Conservation (phyloP, 2,797 vertebrate species). For the Lagocephalus sceleratus region DNA sequence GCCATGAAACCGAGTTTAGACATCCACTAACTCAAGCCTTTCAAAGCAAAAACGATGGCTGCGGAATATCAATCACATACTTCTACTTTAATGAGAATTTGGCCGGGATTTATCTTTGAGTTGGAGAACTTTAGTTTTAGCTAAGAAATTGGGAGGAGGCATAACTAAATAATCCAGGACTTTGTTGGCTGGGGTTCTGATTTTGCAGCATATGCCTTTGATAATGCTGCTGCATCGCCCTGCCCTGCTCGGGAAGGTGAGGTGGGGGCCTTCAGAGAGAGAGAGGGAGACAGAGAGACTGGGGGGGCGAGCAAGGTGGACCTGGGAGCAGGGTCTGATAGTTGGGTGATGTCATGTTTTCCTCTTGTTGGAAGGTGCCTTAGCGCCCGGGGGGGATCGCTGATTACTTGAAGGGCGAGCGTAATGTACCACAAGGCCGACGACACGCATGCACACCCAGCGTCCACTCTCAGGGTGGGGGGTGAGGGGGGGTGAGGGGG, state of each 20-base stretch:
- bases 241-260: conserved; percentile 11
- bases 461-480: conserved; percentile 16
- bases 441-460: conserved; percentile 10
- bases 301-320: conserved; percentile 25
- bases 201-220: conserved; percentile 81
- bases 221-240: conserved; percentile 70
- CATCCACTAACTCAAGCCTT: conserved; percentile 49
- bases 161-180: conserved; percentile 83
- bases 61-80: conserved; percentile 75
- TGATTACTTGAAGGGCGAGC: conserved; percentile 61
- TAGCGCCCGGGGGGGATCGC: conserved; percentile 40
- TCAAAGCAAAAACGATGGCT: conserved; percentile 61
- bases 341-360: conserved; percentile 77
- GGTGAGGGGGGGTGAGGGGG: no score
- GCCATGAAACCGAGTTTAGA: conserved; percentile 36
- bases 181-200: conserved; percentile 73
- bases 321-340: conserved; percentile 11
- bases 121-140: conserved; percentile 71
- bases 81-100: conserved; percentile 85
- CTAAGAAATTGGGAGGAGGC: conserved; percentile 45
- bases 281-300: conserved; percentile 8
- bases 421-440: conserved; percentile 29
- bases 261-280: not conserved
- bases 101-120: conserved; percentile 75
- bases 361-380: conserved; percentile 47